These are phyloP conservation scores for Xyrauchen texanus DNA, from an alignment of 2,113 vertebrate genomes.

Conservation along the genomic window DNA sequence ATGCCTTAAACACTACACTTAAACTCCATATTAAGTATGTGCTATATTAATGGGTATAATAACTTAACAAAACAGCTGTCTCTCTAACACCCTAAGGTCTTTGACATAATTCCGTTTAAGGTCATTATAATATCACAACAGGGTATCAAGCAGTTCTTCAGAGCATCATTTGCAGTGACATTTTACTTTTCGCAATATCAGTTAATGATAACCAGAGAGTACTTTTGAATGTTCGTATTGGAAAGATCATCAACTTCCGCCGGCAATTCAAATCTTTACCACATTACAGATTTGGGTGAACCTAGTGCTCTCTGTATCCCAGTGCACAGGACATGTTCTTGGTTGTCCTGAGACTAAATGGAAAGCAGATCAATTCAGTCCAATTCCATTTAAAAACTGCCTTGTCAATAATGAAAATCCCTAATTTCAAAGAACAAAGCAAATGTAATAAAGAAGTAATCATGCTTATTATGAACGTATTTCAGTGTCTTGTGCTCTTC, in stretches of 20 bases:
- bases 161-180: constrained; percentile 6
- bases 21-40: too few relatives aligned
- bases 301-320: constrained; percentile 38
- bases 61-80: not conserved
- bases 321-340: constrained; percentile 21
- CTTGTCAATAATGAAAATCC: not conserved
- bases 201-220: constrained; percentile 27
- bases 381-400: not conserved
- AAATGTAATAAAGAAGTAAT: not conserved
- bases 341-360: constrained; percentile 18
- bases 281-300: constrained; percentile 29
- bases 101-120: too few relatives aligned
- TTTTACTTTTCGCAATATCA: constrained; percentile 20
- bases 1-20: too few relatives aligned
- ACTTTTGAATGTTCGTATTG: not conserved
- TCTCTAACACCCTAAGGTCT: too few relatives aligned
- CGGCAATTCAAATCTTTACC: constrained; percentile 19
- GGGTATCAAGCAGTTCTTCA: constrained; percentile 1
- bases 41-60: too few relatives aligned
- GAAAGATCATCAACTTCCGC: not conserved
- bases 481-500: not conserved
- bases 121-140: constrained; percentile 8
- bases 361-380: constrained; percentile 15
- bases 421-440: not conserved
- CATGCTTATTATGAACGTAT: constrained; percentile 8